These are phyloP conservation scores for Doris montereyensis DNA, from an alignment of 2,888 invertebrate genomes.

Conservation along the genomic window DNA sequence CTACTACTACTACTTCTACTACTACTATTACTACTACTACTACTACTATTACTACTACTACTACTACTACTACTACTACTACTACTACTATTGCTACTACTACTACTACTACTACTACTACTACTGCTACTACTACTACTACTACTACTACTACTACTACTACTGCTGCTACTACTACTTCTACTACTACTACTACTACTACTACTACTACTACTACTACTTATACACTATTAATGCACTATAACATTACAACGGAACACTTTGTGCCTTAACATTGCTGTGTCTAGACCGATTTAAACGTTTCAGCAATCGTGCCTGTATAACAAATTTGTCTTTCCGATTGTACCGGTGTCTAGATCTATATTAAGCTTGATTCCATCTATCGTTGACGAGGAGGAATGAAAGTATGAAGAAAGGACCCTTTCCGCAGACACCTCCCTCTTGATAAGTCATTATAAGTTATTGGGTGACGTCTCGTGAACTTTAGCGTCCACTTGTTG, in stretches of 20 bases:
- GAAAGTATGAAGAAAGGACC: no score
- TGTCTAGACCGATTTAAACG: not conserved
- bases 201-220: no score
- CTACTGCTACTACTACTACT: not conserved
- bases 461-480: no score
- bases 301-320: not conserved
- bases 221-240: no score
- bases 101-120: not conserved
- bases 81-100: not conserved
- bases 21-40: not conserved
- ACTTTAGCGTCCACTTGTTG: no score
- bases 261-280: not conserved
- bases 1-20: not conserved
- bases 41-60: not conserved
- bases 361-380: no score
- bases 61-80: not conserved
- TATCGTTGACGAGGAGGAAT: no score
- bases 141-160: not conserved
- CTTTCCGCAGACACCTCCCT: no score
- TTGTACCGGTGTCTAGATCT: no score
- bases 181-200: no score
- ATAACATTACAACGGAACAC: not conserved
- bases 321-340: no score
- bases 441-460: no score
- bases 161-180: not conserved